These are phyloP conservation scores for Lepilemur ruficaudatus DNA, from an alignment of 2,797 vertebrate genomes.

Conservation along the genomic window DNA sequence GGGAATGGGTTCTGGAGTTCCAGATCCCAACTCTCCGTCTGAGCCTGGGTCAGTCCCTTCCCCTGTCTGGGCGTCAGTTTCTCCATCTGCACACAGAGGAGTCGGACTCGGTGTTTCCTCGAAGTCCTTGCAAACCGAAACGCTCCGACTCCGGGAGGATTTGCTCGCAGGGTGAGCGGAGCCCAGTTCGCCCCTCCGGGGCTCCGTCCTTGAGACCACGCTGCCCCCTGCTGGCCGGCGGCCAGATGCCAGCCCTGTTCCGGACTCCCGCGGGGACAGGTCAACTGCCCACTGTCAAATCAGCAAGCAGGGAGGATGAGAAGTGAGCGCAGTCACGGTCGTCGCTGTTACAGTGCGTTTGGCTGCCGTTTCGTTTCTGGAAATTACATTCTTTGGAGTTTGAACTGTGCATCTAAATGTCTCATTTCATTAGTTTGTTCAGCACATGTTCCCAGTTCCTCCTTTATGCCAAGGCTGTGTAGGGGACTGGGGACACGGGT, in stretches of 20 bases:
- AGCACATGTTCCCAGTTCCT: background rate
- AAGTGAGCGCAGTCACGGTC: background rate
- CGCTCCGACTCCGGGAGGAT: background rate
- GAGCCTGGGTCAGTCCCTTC: background rate
- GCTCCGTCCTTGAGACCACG: background rate
- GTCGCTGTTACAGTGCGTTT: background rate
- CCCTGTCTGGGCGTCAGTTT: background rate
- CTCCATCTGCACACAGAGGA: background rate
- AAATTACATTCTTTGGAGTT: background rate
- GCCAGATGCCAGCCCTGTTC: background rate
- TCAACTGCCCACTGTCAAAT: background rate
- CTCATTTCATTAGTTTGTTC: background rate
- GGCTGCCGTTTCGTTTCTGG: background rate
- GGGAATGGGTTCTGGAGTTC: background rate
- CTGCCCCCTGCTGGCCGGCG: conserved; percentile 48
- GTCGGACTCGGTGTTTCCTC: background rate
- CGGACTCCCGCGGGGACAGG: background rate
- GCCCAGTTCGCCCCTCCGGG: background rate
- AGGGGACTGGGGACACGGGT: background rate
- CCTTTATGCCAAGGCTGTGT: background rate
- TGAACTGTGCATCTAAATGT: background rate
- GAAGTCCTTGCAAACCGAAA: background rate
- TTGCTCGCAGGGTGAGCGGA: background rate
- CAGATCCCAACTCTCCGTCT: background rate
- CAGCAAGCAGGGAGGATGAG: background rate